Conservation (phyloP, 2,888 invertebrate species). For the Melangyna quadrimaculata region DNA sequence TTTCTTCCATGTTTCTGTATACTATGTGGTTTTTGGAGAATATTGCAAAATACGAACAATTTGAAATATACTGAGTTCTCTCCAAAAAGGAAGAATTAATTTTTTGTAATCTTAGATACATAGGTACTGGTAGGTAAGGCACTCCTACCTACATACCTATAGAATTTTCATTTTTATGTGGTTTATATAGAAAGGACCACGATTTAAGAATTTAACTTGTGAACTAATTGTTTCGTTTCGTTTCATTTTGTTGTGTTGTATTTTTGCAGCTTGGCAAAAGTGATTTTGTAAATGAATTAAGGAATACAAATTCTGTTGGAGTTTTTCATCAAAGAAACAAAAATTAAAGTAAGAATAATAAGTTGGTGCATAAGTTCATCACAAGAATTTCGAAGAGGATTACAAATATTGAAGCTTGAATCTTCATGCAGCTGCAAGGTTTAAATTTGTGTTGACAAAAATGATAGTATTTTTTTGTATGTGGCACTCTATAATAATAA, state of each 20-base stretch:
- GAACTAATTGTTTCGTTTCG: slow-evolving; percentile 35
- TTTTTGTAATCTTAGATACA: no score
- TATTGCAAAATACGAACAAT: not conserved
- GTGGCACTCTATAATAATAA: no score
- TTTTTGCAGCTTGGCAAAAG: slow-evolving; percentile 5
- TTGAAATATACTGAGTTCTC: not conserved
- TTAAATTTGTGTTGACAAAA: no score
- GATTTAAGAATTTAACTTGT: not conserved
- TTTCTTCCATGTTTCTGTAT: not conserved
- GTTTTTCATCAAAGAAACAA: not conserved
- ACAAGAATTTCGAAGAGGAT: not conserved
- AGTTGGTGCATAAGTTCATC: not conserved
- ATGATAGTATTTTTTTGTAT: no score
- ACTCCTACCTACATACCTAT: not conserved
- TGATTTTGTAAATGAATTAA: slow-evolving; percentile 35
- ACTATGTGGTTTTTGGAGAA: slow-evolving; percentile 8
- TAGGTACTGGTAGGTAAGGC: no score
- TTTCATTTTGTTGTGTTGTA: no score
- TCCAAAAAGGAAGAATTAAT: not conserved
- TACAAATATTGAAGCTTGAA: no score
- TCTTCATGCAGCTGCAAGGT: no score
- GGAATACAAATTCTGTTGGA: not conserved
- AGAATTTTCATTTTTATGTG: not conserved
- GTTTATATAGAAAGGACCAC: not conserved
- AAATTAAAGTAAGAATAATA: not conserved